These are phyloP conservation scores for Deilephila porcellus DNA, from an alignment of 2,888 invertebrate genomes.

Conservation along the genomic window DNA sequence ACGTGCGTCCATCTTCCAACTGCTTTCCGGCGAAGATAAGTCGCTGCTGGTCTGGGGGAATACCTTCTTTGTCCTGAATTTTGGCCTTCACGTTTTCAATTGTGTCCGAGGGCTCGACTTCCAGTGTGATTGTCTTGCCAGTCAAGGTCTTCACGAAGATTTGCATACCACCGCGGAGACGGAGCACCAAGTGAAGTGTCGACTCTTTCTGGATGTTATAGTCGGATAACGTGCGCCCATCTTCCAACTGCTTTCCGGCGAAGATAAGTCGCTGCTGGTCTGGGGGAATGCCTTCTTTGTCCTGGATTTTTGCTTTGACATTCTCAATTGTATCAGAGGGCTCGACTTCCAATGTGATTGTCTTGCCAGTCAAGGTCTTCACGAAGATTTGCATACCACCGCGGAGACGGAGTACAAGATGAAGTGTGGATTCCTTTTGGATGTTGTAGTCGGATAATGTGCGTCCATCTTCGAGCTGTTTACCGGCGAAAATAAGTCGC, in stretches of 20 bases:
- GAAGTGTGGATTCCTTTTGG: constrained; percentile 50
- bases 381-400: constrained; percentile 55
- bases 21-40: constrained; percentile 53
- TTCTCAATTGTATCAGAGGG: constrained; percentile 53
- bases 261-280: constrained; percentile 53
- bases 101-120: constrained; percentile 50
- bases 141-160: constrained; percentile 52
- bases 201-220: constrained; percentile 56
- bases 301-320: constrained; percentile 52
- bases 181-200: constrained; percentile 46
- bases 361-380: constrained; percentile 50
- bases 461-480: constrained; percentile 52
- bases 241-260: constrained; percentile 52
- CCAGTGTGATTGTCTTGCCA: constrained; percentile 51
- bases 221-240: constrained; percentile 49
- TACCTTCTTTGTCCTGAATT: constrained; percentile 53
- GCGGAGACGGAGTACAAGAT: constrained; percentile 47
- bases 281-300: constrained; percentile 54
- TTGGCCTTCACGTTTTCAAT: constrained; percentile 53
- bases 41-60: constrained; percentile 51
- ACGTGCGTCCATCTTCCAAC: constrained; percentile 49
- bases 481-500: constrained; percentile 51
- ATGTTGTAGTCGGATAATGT: constrained; percentile 51
- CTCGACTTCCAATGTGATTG: constrained; percentile 49
- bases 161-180: constrained; percentile 54